Evolutionary conservation across 2,113 vertebrate species (phyloP).

Genomic region (Protobothrops mucrosquamatus): DNA sequence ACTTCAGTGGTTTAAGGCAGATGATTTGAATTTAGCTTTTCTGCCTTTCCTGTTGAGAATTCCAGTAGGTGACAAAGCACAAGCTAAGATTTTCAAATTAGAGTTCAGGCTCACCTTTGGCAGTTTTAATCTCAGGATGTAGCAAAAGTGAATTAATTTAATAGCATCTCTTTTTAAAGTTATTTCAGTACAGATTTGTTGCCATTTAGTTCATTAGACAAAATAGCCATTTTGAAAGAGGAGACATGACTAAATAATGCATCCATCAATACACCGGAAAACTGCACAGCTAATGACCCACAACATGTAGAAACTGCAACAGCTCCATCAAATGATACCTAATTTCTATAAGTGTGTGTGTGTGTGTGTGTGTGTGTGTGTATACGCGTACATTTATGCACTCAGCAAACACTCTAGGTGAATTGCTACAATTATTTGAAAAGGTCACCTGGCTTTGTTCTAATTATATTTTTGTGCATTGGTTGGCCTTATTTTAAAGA

Average conservation of each 20-base stretch:
- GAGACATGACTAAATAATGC: constrained; percentile 45
- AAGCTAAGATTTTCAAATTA: constrained; percentile 19
- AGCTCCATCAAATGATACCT: constrained; percentile 26
- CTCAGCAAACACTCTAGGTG: constrained; percentile 40
- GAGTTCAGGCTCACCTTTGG: constrained; percentile 12
- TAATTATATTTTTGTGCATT: constrained; percentile 48
- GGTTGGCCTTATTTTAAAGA: constrained; percentile 49
- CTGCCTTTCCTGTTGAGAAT: constrained; percentile 30
- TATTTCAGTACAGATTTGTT: constrained; percentile 26
- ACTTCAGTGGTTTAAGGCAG: constrained; percentile 10
- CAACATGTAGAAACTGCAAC: constrained; percentile 23
- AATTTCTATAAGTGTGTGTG: constrained; percentile 17
- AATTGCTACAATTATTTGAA: constrained; percentile 56
- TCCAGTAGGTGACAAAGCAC: constrained; percentile 22
- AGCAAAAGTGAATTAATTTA: constrained; percentile 37
- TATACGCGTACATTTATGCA: not conserved
- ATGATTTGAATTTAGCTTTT: constrained; percentile 15
- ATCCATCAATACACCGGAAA: constrained; percentile 45
- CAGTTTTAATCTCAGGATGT: constrained; percentile 17
- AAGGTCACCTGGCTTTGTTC: constrained; percentile 59
- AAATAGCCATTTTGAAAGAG: constrained; percentile 34
- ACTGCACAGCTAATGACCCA: constrained; percentile 37
- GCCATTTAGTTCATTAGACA: constrained; percentile 42
- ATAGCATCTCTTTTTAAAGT: constrained; percentile 25
- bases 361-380: not conserved